phyloP scores from a whole-genome alignment of 2,113 vertebrate species.

The Oncorhynchus keta region DNA sequence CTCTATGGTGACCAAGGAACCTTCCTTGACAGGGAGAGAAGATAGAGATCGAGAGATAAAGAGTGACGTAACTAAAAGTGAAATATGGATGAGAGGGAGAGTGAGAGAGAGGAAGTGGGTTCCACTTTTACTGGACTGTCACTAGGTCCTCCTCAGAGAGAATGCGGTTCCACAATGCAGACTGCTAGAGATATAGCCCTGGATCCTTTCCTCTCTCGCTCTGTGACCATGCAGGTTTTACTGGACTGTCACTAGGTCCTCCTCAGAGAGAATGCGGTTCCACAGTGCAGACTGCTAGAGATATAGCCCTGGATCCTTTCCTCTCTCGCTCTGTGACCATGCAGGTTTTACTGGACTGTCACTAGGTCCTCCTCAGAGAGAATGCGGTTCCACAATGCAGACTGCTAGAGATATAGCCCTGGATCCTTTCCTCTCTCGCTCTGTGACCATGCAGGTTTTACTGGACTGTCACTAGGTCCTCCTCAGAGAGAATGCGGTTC shows the following conservation, averaged over 20 bases:
- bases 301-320: too few species aligned
- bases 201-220: too few species aligned
- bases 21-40: not conserved
- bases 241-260: not conserved
- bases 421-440: too few species aligned
- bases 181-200: too few species aligned
- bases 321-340: too few species aligned
- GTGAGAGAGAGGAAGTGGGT: not conserved
- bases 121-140: not conserved
- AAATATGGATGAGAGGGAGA: not conserved
- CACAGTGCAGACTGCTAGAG: too few species aligned
- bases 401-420: too few species aligned
- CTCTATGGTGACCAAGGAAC: conserved; percentile 7
- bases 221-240: too few species aligned
- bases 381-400: not conserved
- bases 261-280: not conserved
- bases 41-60: not conserved
- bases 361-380: not conserved
- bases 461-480: not conserved
- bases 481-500: not conserved
- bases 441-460: too few species aligned
- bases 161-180: not conserved
- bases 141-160: not conserved
- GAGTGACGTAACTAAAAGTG: not conserved
- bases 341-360: not conserved